phyloP scores from a whole-genome alignment of 2,888 invertebrate genomes.

The Rhodophaea formosa region DNA sequence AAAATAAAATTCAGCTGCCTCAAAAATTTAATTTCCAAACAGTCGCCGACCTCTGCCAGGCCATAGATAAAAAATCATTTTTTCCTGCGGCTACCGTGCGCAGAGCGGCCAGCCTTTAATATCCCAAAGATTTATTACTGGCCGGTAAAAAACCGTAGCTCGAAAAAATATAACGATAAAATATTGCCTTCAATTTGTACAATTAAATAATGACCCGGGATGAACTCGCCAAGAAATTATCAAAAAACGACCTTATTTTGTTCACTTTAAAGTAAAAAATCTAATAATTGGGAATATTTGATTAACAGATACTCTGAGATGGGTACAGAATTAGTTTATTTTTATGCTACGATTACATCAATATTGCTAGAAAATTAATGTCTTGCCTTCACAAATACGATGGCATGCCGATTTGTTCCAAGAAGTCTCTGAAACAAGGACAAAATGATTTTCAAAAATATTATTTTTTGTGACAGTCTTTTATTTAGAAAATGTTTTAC shows the following conservation, averaged over 20 bases:
- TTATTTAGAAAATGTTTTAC: no score
- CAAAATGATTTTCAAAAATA: neutral
- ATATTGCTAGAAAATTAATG: slow-evolving; percentile 1
- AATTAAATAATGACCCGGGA: slow-evolving; percentile 37
- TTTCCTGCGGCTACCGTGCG: slow-evolving; percentile 45
- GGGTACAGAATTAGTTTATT: slow-evolving; percentile 8
- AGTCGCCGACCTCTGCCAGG: slow-evolving; percentile 30
- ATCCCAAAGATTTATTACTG: slow-evolving; percentile 41
- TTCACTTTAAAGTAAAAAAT: neutral
- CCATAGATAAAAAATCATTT: slow-evolving; percentile 46
- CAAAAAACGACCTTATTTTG: neutral
- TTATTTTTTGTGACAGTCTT: no score
- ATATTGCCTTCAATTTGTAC: slow-evolving; percentile 45
- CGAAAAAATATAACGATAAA: slow-evolving; percentile 41
- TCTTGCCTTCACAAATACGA: neutral
- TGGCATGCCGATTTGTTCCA: slow-evolving; percentile 27
- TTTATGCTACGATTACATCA: slow-evolving; percentile 4
- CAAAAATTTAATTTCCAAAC: no score
- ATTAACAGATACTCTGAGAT: neutral
- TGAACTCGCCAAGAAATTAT: slow-evolving; percentile 18
- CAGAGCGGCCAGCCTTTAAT: slow-evolving; percentile 28
- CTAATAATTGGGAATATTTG: neutral
- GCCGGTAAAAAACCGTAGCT: slow-evolving; percentile 19
- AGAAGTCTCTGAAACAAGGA: slow-evolving; percentile 41
- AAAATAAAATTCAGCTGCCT: no score